Base-by-base conservation (phyloP, 2,797 vertebrate species). In the Platyrinchus mystaceus region DNA sequence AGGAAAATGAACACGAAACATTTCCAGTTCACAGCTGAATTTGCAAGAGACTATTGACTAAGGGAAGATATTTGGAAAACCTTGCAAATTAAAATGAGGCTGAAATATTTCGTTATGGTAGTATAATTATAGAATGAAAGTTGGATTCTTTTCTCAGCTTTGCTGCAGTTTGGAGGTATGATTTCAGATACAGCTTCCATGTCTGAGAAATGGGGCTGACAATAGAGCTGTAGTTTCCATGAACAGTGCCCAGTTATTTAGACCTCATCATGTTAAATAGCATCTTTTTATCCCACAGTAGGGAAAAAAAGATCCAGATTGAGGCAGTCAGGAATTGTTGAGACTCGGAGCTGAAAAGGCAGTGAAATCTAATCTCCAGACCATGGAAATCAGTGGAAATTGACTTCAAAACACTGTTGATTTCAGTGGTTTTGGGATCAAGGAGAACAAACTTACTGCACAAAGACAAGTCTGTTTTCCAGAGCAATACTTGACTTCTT, bases 281-380 rank as follows among this genome's bases (percentile, higher is more conserved):
- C 58, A 86, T 79, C 69, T 68, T 94, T 82, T 53, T 70, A 71
- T 41, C 27, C 66, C 0, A 0, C 70, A 60, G 22, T 5, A 75
- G 22, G 55, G 52, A 32, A 74, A 63, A 87, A 60, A 84, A 55
- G 47, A 90, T 49, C 34, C 75, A 95, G 64, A 85, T 30, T 2
- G 4, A 93, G 55, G 80, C 20, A 9, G 58, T 30, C 46, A 34
- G 75, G 84, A 90, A 87, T 7, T 58, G 28, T 5, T 77, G 63
- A 77, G 75, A 93, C 66, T 68, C 60, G 43, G 16, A 39, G n/a
- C 9, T 93, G 73, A 84, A 94, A 87, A 87, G 36, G 36, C 78
- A 92, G 84, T 39, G 81, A 90, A 95, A 95, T 85, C 64, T 80
- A 70, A 92, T 83, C 67, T 89, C 44, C n/a, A 75, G 64, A 79